Evolutionary conservation across 2,113 vertebrate genomes (phyloP), one percentile per base, ranked within the genome.

Genomic region (Poecilia latipinna): DNA sequence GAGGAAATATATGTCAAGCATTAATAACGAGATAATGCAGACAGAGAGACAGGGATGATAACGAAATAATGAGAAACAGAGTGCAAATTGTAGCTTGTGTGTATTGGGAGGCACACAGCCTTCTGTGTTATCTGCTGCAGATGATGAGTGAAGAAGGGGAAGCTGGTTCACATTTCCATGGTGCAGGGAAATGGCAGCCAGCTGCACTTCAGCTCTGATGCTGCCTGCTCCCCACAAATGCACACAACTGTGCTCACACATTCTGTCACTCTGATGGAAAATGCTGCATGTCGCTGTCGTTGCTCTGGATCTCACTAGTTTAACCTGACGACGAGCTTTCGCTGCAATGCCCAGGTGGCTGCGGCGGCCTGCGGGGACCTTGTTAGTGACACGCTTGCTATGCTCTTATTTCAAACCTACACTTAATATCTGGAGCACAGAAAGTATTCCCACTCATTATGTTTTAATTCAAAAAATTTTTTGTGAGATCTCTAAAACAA

Each of bases 161-260:
- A 92, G 87, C 90, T 93, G 93, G 90, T 89, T 94, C 89, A 87
- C 82, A 91, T 93, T 93, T 92, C 86, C 79, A 88, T 75, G 77
- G 75, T 77, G 70, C 77, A 68, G 86, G 81, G 77, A 89, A 82
- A 89, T 82, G 72, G 82, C 87, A 84, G 83, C 79, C 88, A 88
- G 79, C 87, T 90, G 86, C 78, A 87, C 39, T 44, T 70, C 65
- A 75, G 75, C 79, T 80, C 79, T 78, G 63, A 76, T 78, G 69
- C 74, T 66, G 61, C 74, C 78, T 68, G 35, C 26, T 64, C 54
- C 79, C 35, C 72, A 32, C 61, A 63, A 69, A 69, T 42, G 60
- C 44, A 42, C 61, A 48, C 61, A 44, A 64, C 51, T 33, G 48
- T 35, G 48, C 80, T 70, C 75, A 65, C 65, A 71, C 74, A 72